Evolutionary conservation across 2,113 vertebrate species (phyloP), one percentile per base, ranked within the genome.

Genomic region (Ardeotis arabs): DNA sequence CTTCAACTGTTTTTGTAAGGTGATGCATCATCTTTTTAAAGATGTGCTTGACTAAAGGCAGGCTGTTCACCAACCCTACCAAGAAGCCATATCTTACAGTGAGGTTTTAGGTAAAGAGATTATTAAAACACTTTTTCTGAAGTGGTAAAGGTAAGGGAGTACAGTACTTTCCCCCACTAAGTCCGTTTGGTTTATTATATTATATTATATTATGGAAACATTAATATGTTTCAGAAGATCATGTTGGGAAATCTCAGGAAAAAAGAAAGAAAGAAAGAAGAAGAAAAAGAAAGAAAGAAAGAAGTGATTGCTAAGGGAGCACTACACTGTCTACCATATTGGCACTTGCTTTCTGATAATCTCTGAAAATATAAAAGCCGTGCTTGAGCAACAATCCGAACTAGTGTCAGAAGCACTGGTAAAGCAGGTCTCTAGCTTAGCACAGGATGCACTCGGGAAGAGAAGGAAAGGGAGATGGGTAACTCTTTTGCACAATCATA

Each of bases 1-100:
- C 77, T 79, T 92, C 89, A 87, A 70, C 76, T 83, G 18, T 95
- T 97, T 95, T 96, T 83, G 62, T 90, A 93, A 94, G 96, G 93
- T 95, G 91, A 97, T 97, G 93, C 47, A 93, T 97, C 96, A 77
- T 96, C 91, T 96, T 97, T 97, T 97, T 90, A 97, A 97, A 97
- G 96, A 97, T 95, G 90, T 75, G 77, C 87, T 97, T 97, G 97
- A 97, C 96, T 97, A 91, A 91, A 97, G 92, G 94, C 93, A 97
- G 89, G 83, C 60, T 83, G 89, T 95, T 97, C 96, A 89, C 89
- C 91, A 82, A 70, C 87, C 87, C 47, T 87, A 74, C 92, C 89
- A 92, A 66, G 75, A 58, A 89, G 68, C 70, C 83, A 8, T 96
- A 87, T 92, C 96, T 97, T 98, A 96, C 37, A 88, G 88, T 86